Evolutionary conservation across 2,797 vertebrate species (phyloP).

Genomic region (Neostethus bicornis): DNA sequence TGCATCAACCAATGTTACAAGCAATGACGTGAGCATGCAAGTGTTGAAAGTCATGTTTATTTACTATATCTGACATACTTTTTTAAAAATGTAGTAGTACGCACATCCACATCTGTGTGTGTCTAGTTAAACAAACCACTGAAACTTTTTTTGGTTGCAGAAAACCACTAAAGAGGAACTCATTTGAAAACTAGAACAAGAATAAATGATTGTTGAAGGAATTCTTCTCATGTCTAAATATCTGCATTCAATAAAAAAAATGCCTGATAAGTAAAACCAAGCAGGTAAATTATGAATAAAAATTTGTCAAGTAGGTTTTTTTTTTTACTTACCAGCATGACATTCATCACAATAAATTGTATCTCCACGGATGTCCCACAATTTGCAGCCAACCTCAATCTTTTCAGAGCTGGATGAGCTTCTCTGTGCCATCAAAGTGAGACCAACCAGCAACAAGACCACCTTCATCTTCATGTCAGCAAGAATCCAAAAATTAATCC

Average conservation of each 20-base stretch:
- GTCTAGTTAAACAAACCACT: constrained; percentile 69
- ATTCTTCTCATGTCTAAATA: not conserved
- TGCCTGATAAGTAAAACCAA: not conserved
- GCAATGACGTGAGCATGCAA: not conserved
- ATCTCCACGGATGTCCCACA: rapidly evolving
- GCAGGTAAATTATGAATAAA: not conserved
- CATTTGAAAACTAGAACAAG: constrained; percentile 28
- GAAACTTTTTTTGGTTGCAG: constrained; percentile 60
- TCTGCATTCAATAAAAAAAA: too few relatives aligned
- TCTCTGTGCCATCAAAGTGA: constrained; percentile 39
- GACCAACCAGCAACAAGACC: constrained; percentile 18
- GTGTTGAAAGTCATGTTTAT: not conserved
- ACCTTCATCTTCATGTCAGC: constrained; percentile 45
- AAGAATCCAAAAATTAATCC: constrained; percentile 6
- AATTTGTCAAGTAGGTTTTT: not conserved
- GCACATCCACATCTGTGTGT: constrained; percentile 51
- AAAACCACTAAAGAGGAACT: constrained; percentile 37
- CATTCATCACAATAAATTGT: constrained; percentile 64
- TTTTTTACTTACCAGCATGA: constrained; percentile 61
- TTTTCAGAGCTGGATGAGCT: constrained; percentile 4
- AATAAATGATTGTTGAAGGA: not conserved
- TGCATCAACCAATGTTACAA: not conserved
- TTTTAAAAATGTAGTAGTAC: constrained; percentile 8
- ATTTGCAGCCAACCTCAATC: constrained; percentile 36
- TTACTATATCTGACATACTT: not conserved